Conservation (phyloP, 2,888 invertebrate genomes). For the Drosophila eohydei region DNA sequence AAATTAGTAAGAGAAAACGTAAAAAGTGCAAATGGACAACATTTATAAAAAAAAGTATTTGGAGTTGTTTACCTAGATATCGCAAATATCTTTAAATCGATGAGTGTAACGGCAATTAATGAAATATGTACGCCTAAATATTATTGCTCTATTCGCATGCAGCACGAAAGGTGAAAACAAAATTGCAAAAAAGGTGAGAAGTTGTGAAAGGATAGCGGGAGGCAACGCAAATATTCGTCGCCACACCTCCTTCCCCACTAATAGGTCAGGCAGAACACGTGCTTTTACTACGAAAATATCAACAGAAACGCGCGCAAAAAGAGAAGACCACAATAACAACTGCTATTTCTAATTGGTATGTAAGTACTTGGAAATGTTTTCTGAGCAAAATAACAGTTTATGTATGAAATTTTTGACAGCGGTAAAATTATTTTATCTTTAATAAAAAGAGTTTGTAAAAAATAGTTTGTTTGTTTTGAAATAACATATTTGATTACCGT, state of each 20-base stretch:
- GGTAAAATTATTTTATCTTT: slow-evolving; percentile 8
- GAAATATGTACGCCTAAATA: slow-evolving; percentile 10
- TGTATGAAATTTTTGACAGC: slow-evolving; percentile 38
- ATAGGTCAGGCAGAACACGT: slow-evolving; percentile 58
- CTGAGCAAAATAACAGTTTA: slow-evolving; percentile 26
- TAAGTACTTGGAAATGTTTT: slow-evolving; percentile 40
- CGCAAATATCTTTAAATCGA: slow-evolving; percentile 51
- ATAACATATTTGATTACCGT: neutral
- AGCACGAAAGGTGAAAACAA: slow-evolving; percentile 40
- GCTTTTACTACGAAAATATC: slow-evolving; percentile 53
- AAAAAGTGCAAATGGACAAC: slow-evolving; percentile 45
- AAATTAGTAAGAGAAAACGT: slow-evolving; percentile 57
- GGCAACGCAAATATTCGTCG: slow-evolving; percentile 12
- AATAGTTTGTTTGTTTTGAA: neutral
- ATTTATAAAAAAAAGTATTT: slow-evolving; percentile 32
- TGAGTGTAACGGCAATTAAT: slow-evolving; percentile 38
- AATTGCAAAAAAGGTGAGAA: slow-evolving; percentile 21
- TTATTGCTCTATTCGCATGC: slow-evolving; percentile 9
- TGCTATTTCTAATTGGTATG: slow-evolving; percentile 62
- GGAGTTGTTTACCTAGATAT: slow-evolving; percentile 11
- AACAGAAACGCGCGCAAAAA: slow-evolving; percentile 35
- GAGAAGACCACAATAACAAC: slow-evolving; percentile 38
- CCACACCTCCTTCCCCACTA: neutral
- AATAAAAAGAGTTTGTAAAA: no score
- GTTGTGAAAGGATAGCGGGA: slow-evolving; percentile 19